Base-by-base conservation (phyloP, 2,888 invertebrate genomes). In the Ecdyonurus torrentis region DNA sequence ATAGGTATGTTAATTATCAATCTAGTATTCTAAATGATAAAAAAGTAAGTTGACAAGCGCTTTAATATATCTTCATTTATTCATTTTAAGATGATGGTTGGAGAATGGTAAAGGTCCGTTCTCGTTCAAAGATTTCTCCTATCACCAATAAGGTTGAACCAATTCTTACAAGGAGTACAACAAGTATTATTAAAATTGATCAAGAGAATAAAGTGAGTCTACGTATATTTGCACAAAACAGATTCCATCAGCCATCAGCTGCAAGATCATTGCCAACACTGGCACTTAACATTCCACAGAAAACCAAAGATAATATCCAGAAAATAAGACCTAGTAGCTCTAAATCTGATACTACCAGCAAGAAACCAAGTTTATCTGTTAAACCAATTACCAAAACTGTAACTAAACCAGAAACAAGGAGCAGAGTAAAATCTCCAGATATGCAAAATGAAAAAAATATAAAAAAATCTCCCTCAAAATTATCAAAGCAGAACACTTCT, bases 201-300 rank as follows among this genome's bases (percentile, higher is more conserved):
- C 1, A 55, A 63, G 58, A 63, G 25, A 23, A 55, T 58, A 55
- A 61, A 61, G 19, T 37, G 58, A 25, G 50, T 23, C 15, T 55
- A 15, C 3, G 18, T 52, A 19, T 59, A 61, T 65, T 67, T 55
- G 63, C 68, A 5, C 78, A 85, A 0, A 86, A 85, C 66, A 80
- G 91, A 65, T 91, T 88, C 70, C 82, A 89, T 70, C 87, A 89
- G 71, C 89, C 91, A 0, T 89, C 88, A 1, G 88, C 89, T 0
- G 90, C 91, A 1, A 86, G 87, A 0, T 90, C 90, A 66, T 73
- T 91, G 61, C 91, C 91, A 1, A 87, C 89, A 0, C 73, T 91
- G 58, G 84, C 69, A 37, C 63, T 70, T 70, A 55, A 55, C 22
- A 20, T 55, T n/a, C 7, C 10, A 50, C 10, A 18, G 55, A 55